Evolutionary conservation across 2,113 vertebrate species (phyloP).

Genomic region (Spizaetus ornatus): DNA sequence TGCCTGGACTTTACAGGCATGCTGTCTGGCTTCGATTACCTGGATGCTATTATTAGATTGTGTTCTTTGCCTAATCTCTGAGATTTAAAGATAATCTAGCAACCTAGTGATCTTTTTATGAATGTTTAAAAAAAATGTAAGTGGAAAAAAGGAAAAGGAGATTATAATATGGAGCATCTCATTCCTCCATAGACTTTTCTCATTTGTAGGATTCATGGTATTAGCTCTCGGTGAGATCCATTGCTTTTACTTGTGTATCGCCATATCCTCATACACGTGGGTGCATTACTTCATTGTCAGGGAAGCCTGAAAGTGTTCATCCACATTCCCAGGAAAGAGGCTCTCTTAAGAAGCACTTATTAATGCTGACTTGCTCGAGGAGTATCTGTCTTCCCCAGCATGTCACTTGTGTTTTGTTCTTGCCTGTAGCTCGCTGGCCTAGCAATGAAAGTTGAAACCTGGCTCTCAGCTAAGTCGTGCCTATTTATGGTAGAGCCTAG

Average conservation of each 20-base stretch:
- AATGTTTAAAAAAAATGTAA: neutral
- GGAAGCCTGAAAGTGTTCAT: neutral
- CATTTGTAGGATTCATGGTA: neutral
- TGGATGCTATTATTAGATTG: neutral
- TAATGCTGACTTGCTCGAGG: neutral
- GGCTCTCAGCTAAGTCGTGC: neutral
- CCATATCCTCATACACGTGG: neutral
- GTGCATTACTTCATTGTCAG: neutral
- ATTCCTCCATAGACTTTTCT: neutral
- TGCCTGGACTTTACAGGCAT: neutral
- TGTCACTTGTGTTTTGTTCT: neutral
- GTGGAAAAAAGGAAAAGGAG: neutral
- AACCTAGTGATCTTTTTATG: neutral
- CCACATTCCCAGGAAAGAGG: neutral
- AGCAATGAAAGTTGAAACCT: neutral
- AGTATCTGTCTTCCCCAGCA: neutral
- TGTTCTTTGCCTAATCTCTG: neutral
- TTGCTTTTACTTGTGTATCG: neutral
- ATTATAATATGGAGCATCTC: neutral
- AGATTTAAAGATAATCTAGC: neutral
- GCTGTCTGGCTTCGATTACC: neutral
- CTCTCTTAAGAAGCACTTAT: neutral
- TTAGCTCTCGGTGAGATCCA: neutral
- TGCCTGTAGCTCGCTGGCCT: neutral
- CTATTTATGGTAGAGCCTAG: neutral